Evolutionary conservation across 2,888 invertebrate species (phyloP).

Genomic region (Caprella mutica): DNA sequence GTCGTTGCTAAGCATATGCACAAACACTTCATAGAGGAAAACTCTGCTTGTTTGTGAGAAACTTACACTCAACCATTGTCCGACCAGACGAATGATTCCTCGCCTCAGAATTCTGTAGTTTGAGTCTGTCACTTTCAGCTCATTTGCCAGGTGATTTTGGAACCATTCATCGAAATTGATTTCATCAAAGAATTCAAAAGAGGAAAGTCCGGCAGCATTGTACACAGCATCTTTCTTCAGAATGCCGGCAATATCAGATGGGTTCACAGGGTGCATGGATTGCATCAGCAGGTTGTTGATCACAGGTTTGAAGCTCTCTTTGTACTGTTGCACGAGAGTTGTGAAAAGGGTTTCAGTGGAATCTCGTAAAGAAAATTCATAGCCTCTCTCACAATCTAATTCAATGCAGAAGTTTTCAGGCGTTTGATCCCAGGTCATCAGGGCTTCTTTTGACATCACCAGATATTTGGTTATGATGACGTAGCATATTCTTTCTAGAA

Average conservation of each 20-base stretch:
- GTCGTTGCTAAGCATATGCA: conserved; percentile 57
- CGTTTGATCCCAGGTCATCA: conserved; percentile 77
- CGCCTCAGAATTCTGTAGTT: conserved; percentile 73
- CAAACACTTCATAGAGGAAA: conserved; percentile 60
- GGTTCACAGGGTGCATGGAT: conserved; percentile 53
- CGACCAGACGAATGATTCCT: conserved; percentile 72
- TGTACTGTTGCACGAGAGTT: conserved; percentile 69
- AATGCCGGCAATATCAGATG: conserved; percentile 64
- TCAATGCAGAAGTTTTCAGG: conserved; percentile 61
- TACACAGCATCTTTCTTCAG: conserved; percentile 85
- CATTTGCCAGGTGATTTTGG: conserved; percentile 62
- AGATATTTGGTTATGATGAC: conserved; percentile 73
- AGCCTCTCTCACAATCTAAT: conserved; percentile 29
- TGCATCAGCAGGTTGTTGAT: conserved; percentile 58
- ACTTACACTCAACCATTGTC: conserved; percentile 60
- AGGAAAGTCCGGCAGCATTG: conserved; percentile 76
- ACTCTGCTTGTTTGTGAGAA: conserved; percentile 66
- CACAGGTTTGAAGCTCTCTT: conserved; percentile 58
- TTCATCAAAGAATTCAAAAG: conserved; percentile 82
- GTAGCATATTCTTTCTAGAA: conserved; percentile 64
- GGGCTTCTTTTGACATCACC: conserved; percentile 65
- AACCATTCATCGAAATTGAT: conserved; percentile 91
- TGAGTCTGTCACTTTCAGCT: conserved; percentile 66
- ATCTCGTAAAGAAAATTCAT: conserved; percentile 74
- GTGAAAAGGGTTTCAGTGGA: conserved; percentile 78